Percentiles rank a stretch among this genome's conserved stretches.
Evolutionary conservation across 2,888 invertebrate species (phyloP).

Genomic region (Pogonocherus hispidulus): DNA sequence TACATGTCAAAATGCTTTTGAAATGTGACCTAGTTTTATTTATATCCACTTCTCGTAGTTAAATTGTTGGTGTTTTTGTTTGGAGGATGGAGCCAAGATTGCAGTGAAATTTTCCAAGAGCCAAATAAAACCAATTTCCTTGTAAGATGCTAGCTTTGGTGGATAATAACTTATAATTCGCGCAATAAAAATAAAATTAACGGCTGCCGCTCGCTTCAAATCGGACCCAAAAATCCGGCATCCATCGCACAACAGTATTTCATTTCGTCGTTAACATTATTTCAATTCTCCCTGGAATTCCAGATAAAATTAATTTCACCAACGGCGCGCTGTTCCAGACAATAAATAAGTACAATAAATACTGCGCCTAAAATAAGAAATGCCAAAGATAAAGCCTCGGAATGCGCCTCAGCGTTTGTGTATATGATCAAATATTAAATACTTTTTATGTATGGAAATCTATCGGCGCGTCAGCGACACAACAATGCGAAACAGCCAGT

Average conservation of each 20-base stretch:
- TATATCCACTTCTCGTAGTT: no score
- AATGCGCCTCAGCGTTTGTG: neutral
- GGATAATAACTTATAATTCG: constrained; percentile 3
- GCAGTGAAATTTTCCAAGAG: neutral
- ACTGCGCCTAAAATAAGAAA: neutral
- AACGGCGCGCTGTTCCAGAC: neutral
- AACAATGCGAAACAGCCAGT: neutral
- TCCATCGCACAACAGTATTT: constrained; percentile 1
- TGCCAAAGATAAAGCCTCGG: neutral
- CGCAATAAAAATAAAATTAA: neutral
- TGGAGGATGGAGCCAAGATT: neutral
- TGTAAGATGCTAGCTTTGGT: neutral
- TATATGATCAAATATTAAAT: neutral
- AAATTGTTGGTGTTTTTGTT: no score
- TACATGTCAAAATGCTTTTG: no score
- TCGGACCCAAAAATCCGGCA: neutral
- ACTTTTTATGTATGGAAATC: neutral
- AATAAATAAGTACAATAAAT: constrained; percentile 6
- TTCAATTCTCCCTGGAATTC: neutral
- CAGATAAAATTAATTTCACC: constrained; percentile 1
- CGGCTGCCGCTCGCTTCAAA: neutral
- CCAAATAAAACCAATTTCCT: neutral
- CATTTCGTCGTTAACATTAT: constrained; percentile 6
- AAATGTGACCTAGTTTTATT: no score
- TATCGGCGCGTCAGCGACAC: neutral